Percentiles rank a stretch among this genome's conserved stretches.
Evolutionary conservation across 2,888 invertebrate species (phyloP).

Genomic region (Drosophila villosipedis): DNA sequence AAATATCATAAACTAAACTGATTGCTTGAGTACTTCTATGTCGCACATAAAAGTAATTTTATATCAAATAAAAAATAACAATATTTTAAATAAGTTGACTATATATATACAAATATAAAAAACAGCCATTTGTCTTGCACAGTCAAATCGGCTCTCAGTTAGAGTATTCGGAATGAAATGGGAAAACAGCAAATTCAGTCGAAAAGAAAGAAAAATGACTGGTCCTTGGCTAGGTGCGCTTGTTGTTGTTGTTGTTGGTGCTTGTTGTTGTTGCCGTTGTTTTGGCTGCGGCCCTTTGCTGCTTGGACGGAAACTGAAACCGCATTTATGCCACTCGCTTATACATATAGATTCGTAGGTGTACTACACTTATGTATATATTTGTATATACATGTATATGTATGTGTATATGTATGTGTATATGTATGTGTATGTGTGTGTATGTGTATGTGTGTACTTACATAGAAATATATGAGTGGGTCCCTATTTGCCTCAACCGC

Average conservation of each 20-base stretch:
- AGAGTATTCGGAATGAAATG: conserved; percentile 17
- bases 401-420: background rate
- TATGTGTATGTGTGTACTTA: conserved; percentile 8
- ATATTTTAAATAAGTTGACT: background rate
- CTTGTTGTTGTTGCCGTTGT: conserved; percentile 20
- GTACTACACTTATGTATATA: conserved; percentile 2
- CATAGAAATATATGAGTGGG: conserved; percentile 4
- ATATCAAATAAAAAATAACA: background rate
- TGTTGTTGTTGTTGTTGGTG: conserved; percentile 31
- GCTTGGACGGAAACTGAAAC: conserved; percentile 70
- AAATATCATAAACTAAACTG: background rate
- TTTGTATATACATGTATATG: conserved; percentile 20
- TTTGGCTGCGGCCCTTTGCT: conserved; percentile 47
- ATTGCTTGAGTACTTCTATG: background rate
- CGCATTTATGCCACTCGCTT: conserved; percentile 55
- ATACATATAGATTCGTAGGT: conserved; percentile 10
- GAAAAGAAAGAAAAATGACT: conserved; percentile 53
- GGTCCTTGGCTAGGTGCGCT: conserved; percentile 46
- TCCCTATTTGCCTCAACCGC: conserved; percentile 52
- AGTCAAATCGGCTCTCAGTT: background rate
- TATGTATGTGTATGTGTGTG: conserved; percentile 1
- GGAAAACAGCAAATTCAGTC: conserved; percentile 19
- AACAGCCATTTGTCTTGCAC: background rate
- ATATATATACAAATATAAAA: background rate
- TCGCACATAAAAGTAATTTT: background rate